Percentiles rank a stretch among this genome's conserved stretches.
Conservation (phyloP, 1,140 invertebrate species). For the Parasteatoda tepidariorum region DNA sequence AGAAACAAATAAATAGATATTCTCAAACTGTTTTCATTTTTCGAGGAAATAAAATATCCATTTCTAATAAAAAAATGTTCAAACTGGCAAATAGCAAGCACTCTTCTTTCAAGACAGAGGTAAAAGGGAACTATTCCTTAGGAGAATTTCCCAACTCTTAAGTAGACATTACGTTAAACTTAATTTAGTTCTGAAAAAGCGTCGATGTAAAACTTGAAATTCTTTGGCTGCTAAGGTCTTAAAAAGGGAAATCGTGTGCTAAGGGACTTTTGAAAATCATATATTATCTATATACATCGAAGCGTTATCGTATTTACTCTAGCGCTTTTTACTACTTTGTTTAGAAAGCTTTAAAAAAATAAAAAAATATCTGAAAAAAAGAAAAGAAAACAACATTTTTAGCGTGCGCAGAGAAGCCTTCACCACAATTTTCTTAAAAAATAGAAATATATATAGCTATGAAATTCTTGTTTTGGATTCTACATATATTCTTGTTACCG, state of each 20-base stretch:
- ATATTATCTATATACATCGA: constrained; percentile 37
- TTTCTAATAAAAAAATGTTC: too few species aligned
- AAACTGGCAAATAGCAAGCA: too few species aligned
- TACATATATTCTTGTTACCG: constrained; percentile 40
- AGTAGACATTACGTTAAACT: neutral
- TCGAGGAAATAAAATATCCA: too few species aligned
- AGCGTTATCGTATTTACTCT: constrained; percentile 45
- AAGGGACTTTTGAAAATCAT: constrained; percentile 16
- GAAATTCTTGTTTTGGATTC: constrained; percentile 50
- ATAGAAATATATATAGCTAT: constrained; percentile 50
- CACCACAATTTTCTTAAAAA: constrained; percentile 44
- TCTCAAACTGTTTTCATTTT: too few species aligned
- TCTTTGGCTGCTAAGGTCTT: neutral
- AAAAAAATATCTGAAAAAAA: constrained; percentile 11
- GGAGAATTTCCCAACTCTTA: too few species aligned
- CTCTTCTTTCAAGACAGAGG: too few species aligned
- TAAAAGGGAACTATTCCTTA: too few species aligned
- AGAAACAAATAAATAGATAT: too few species aligned
- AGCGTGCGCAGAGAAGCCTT: constrained; percentile 18
- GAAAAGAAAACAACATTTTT: constrained; percentile 13
- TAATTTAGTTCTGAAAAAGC: neutral
- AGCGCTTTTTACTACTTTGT: constrained; percentile 19
- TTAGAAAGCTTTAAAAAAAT: too few species aligned
- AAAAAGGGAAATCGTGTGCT: constrained; percentile 27
- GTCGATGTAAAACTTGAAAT: neutral